Evolutionary conservation across 2,888 invertebrate genomes (phyloP).

Genomic region (Pterobdella sp.): DNA sequence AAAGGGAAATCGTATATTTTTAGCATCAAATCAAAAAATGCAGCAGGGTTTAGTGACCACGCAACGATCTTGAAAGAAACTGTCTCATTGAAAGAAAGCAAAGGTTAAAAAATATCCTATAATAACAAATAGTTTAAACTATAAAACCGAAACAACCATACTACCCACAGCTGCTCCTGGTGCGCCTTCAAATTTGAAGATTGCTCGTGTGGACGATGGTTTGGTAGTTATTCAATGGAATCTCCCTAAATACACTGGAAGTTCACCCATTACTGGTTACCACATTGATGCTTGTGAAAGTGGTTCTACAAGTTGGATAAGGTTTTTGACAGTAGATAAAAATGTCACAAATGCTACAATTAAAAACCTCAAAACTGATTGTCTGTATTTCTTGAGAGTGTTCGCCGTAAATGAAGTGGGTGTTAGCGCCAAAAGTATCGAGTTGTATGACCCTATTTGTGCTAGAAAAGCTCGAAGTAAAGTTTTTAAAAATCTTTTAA

Average conservation of each 20-base stretch:
- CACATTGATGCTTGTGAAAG: constrained; percentile 44
- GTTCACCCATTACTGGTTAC: constrained; percentile 47
- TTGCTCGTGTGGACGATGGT: constrained; percentile 42
- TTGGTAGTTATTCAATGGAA: constrained; percentile 48
- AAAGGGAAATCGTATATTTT: constrained; percentile 61
- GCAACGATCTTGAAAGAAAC: neutral
- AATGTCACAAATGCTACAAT: constrained; percentile 37
- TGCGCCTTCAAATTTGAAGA: constrained; percentile 43
- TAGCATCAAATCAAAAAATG: constrained; percentile 60
- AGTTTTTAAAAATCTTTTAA: constrained; percentile 23
- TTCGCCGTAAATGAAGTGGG: constrained; percentile 79
- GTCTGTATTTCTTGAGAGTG: constrained; percentile 70
- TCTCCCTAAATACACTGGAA: constrained; percentile 51
- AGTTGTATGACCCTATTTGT: constrained; percentile 34
- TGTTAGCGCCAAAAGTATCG: constrained; percentile 42
- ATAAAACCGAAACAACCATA: neutral
- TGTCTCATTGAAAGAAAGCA: constrained; percentile 12
- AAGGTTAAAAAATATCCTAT: constrained; percentile 10
- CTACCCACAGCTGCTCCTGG: constrained; percentile 37
- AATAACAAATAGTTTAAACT: neutral
- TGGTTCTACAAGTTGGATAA: constrained; percentile 29
- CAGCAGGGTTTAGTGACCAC: constrained; percentile 25
- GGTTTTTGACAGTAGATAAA: constrained; percentile 9
- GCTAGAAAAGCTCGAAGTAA: constrained; percentile 43
- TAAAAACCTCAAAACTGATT: constrained; percentile 31